phyloP scores from a whole-genome alignment of 1,140 invertebrate genomes.

The Ostrea edulis region DNA sequence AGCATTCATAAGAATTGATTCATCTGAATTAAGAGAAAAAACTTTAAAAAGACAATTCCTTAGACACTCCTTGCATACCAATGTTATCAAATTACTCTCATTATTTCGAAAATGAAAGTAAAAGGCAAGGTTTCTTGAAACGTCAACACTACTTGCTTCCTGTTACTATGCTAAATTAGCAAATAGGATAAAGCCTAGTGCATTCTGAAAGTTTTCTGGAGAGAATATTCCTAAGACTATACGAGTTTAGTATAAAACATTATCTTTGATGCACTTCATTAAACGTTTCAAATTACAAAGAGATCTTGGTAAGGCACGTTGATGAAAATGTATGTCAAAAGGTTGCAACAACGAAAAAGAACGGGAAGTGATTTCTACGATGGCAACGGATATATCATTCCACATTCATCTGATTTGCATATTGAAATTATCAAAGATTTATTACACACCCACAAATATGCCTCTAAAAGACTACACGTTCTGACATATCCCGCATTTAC shows the following conservation, averaged over 20 bases:
- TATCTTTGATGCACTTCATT: no score
- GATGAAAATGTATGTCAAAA: neutral
- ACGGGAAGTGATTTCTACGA: constrained; percentile 18
- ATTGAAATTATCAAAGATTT: neutral
- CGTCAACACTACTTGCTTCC: neutral
- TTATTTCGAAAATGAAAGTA: neutral
- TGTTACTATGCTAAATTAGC: neutral
- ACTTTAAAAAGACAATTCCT: no score
- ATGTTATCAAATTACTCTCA: neutral
- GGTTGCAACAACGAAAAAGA: constrained; percentile 9
- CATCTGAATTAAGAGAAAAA: neutral
- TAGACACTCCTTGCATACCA: neutral
- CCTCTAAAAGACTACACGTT: neutral
- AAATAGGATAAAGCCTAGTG: neutral
- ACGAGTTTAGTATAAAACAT: neutral
- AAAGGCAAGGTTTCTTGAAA: neutral
- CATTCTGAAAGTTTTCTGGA: neutral
- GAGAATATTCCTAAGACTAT: neutral
- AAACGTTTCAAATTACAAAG: neutral
- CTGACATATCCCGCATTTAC: constrained; percentile 13
- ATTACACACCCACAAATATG: neutral
- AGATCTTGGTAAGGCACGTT: neutral
- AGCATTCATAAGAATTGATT: no score
- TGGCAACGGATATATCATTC: neutral
- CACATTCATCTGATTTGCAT: neutral